These are phyloP conservation scores for Eulithis prunata DNA, from an alignment of 2,888 invertebrate genomes.

Conservation along the genomic window DNA sequence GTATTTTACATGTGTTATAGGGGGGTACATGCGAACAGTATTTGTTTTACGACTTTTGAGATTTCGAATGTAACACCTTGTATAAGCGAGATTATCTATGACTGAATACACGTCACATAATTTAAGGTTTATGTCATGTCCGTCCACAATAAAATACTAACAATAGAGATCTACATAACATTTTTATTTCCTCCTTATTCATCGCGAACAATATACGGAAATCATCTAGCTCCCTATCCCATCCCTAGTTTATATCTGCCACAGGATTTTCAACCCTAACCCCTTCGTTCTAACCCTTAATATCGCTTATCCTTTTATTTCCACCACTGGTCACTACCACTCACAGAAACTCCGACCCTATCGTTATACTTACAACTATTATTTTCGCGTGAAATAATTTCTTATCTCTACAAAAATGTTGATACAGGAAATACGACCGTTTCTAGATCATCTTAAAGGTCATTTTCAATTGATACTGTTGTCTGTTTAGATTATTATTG, in stretches of 20 bases:
- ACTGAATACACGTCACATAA: slow-evolving; percentile 5
- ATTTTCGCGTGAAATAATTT: slow-evolving; percentile 15
- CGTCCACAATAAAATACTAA: slow-evolving; percentile 22
- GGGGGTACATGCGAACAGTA: no score
- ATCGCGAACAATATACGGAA: slow-evolving; percentile 45
- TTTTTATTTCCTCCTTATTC: slow-evolving; percentile 35
- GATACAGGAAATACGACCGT: not conserved
- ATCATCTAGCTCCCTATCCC: slow-evolving; percentile 32
- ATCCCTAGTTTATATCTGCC: slow-evolving; percentile 21
- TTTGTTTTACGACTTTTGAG: no score
- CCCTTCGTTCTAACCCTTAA: not conserved
- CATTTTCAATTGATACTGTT: slow-evolving; percentile 15
- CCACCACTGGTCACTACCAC: not conserved
- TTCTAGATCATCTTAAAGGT: not conserved
- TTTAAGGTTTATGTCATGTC: slow-evolving; percentile 19
- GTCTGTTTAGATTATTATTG: not conserved
- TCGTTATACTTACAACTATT: not conserved
- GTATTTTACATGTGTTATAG: no score
- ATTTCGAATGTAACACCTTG: no score
- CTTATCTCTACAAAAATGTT: not conserved
- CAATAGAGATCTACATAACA: slow-evolving; percentile 23
- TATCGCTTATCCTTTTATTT: slow-evolving; percentile 1
- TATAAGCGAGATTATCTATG: no score
- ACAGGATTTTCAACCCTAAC: not conserved
- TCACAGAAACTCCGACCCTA: slow-evolving; percentile 5